These are phyloP conservation scores for Entomyzon cyanotis DNA, from an alignment of 2,113 vertebrate species.

Conservation along the genomic window DNA sequence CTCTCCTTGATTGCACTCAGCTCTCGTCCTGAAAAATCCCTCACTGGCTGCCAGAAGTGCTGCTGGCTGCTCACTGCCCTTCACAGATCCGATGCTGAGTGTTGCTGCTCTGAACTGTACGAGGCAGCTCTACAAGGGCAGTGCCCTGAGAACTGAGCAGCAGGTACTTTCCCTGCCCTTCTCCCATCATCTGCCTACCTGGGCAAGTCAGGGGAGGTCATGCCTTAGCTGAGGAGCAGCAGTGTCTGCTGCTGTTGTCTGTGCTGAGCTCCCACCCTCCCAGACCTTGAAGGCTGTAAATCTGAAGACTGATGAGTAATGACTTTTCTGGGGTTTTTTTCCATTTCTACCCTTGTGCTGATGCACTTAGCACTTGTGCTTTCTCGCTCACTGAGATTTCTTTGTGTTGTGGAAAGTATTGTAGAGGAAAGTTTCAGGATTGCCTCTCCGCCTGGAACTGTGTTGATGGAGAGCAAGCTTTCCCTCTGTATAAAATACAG, in stretches of 20 bases:
- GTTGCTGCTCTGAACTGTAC: not conserved
- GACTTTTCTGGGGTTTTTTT: not conserved
- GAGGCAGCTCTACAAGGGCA: not conserved
- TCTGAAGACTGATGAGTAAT: not conserved
- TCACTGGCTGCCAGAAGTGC: not conserved
- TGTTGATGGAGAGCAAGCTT: not conserved
- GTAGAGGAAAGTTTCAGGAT: not conserved
- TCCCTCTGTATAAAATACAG: not conserved
- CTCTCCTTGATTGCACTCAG: not conserved
- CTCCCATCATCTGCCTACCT: not conserved
- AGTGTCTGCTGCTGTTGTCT: not conserved
- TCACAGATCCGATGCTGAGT: fast-evolving
- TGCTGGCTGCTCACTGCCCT: not conserved
- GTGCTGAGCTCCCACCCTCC: not conserved
- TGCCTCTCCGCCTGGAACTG: not conserved
- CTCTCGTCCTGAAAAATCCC: not conserved
- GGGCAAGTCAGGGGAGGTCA: not conserved
- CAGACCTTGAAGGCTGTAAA: not conserved
- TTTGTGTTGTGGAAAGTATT: not conserved
- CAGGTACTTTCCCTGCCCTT: not conserved
- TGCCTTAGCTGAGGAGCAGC: not conserved
- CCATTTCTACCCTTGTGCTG: not conserved
- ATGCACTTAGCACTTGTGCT: not conserved
- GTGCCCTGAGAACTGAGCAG: not conserved
- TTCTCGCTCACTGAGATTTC: not conserved